Evolutionary conservation across 2,888 invertebrate genomes (phyloP).

Genomic region (Drosophila cognata): DNA sequence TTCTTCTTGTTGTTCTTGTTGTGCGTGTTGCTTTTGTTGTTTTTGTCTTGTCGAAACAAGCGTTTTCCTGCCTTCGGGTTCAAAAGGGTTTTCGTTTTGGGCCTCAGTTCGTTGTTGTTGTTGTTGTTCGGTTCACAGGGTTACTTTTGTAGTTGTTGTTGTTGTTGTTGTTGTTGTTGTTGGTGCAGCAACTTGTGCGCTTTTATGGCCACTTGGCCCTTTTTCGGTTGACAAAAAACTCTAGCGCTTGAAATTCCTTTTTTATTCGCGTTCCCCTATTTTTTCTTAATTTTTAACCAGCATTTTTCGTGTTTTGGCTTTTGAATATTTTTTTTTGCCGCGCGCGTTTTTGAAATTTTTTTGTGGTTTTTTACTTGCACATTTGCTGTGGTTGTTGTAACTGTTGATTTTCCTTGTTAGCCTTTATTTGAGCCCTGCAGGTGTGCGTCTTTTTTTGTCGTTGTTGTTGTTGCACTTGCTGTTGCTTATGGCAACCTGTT

Average conservation of each 20-base stretch:
- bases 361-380: conserved; percentile 40
- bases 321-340: conserved; percentile 28
- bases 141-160: conserved; percentile 17
- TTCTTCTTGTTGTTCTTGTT: conserved; percentile 29
- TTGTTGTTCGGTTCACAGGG: conserved; percentile 36
- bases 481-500: conserved; percentile 69
- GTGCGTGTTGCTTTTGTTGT: conserved; percentile 42
- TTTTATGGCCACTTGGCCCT: conserved; percentile 70
- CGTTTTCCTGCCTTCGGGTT: conserved; percentile 75
- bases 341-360: conserved; percentile 47
- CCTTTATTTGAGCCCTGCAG: conserved; percentile 62
- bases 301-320: conserved; percentile 53
- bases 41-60: conserved; percentile 72
- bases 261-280: conserved; percentile 16
- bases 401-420: conserved; percentile 48
- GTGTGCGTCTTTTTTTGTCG: conserved; percentile 37
- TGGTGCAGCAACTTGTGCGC: conserved; percentile 75
- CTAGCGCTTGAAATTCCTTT: conserved; percentile 61
- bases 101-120: conserved; percentile 39
- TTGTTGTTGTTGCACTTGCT: conserved; percentile 27
- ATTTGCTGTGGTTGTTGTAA: conserved; percentile 28
- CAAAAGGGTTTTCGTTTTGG: conserved; percentile 42
- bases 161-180: conserved; percentile 54
- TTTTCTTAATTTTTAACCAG: conserved; percentile 52
- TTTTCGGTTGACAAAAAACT: conserved; percentile 76